These are phyloP conservation scores for Pterocles burchelli DNA, from an alignment of 2,113 vertebrate genomes.

Conservation along the genomic window DNA sequence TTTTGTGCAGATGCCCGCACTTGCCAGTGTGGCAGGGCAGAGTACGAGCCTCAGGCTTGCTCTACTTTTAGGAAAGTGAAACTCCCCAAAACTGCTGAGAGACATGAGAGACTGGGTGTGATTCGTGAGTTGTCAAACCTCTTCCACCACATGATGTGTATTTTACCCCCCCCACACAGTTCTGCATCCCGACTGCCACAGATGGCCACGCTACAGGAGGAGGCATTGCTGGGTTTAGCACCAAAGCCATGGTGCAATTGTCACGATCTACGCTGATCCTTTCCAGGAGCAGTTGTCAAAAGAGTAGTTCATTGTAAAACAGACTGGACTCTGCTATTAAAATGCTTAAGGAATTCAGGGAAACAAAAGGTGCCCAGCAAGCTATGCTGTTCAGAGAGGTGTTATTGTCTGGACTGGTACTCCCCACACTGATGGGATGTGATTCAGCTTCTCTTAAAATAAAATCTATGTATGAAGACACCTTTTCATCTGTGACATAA, in stretches of 20 bases:
- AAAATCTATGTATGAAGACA: background rate
- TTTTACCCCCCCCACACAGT: rapidly evolving
- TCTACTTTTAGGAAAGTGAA: background rate
- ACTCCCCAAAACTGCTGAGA: background rate
- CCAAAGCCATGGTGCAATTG: background rate
- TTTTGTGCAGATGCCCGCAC: rapidly evolving
- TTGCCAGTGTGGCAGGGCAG: background rate
- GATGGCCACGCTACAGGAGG: background rate
- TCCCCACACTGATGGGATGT: rapidly evolving
- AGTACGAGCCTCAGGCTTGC: background rate
- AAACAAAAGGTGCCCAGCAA: background rate
- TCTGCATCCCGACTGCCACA: background rate
- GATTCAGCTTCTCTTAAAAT: background rate
- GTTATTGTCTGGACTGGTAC: background rate
- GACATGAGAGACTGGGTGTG: background rate
- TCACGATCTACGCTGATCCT: background rate
- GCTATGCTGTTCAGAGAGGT: background rate
- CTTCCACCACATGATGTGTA: background rate
- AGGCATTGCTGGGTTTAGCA: background rate
- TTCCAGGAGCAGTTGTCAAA: background rate
- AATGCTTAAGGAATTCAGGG: background rate
- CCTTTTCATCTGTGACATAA: background rate
- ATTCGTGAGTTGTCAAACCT: background rate
- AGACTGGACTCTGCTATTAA: background rate
- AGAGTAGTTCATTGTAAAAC: background rate